phyloP scores from a whole-genome alignment of 2,888 invertebrate genomes.

The Heteromurus nitidus region DNA sequence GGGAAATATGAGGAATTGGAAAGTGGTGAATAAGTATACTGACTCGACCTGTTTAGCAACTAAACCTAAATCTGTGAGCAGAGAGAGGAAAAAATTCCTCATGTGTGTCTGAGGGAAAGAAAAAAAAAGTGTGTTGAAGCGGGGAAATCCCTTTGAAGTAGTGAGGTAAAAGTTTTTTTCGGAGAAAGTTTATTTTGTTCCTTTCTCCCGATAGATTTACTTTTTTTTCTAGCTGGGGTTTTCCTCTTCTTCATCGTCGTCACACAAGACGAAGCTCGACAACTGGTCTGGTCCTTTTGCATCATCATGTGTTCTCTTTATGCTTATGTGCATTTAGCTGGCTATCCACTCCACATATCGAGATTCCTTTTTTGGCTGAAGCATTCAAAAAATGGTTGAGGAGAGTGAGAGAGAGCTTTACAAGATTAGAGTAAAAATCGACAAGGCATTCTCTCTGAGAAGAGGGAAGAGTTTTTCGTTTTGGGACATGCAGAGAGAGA shows the following conservation, averaged over 20 bases:
- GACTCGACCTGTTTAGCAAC: too few relatives aligned
- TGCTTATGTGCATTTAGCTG: background rate
- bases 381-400: constrained; percentile 1
- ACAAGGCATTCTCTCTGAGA: constrained; percentile 39
- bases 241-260: background rate
- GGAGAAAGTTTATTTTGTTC: background rate
- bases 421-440: constrained; percentile 55
- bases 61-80: too few relatives aligned
- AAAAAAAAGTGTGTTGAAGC: constrained; percentile 23
- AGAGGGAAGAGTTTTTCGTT: too few relatives aligned
- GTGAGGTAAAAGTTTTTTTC: background rate
- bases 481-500: background rate
- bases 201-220: background rate
- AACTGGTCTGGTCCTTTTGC: too few relatives aligned
- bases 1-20: too few relatives aligned
- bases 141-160: constrained; percentile 32
- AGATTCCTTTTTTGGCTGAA: background rate
- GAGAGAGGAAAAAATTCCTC: background rate
- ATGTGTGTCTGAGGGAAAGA: constrained; percentile 2
- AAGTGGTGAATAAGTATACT: too few relatives aligned
- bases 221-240: too few relatives aligned
- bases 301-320: background rate
- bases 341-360: too few relatives aligned
- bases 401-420: constrained; percentile 37
- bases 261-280: too few relatives aligned